Base-by-base conservation (phyloP, 2,888 invertebrate genomes). In the Stramonita haemastoma region DNA sequence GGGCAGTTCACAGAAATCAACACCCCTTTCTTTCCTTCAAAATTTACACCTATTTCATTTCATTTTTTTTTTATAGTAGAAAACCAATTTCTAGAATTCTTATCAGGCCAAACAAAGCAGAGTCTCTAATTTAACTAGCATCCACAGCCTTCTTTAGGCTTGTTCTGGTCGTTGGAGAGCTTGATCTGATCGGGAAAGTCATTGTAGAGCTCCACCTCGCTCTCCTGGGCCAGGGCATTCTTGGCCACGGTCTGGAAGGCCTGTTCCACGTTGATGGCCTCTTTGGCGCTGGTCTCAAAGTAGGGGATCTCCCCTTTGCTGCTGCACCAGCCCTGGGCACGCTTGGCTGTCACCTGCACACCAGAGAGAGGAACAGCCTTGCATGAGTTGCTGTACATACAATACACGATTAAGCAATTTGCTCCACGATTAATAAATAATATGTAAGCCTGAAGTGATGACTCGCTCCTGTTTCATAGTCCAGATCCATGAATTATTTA, bases 231-330 rank as follows among this genome's bases (percentile, higher is more conserved):
- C 94, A 99, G 97, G 87, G 99, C 99, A 96, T 99, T 99, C 96
- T 99, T 98, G 90, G 99, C 99, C 96, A 99, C 99, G 92, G 99
- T 99, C 96, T 99, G 98, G 97, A 99, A 99, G 93, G 99, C 99
- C 96, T 99, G 98, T 96, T 99, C 99, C 90, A 99, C 99, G 96
- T 99, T 99, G 93, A 99, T 97, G 91, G 99, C 99, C 96, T 99
- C 99, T 97, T 99, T 99, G 94, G 99, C 99, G 96, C 99, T 99
- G 88, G 99, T 99, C 97, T 99, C 99, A 96, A 99, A 99, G 96
- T 99, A 99, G 85, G 99, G 99, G 96, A 99, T 99, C 96, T 98
- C 98, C 96, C 99, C 99, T 97, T 99, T 99, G 94, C 98, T 98
- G 96, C 99, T 98, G 97, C 99, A 99, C 99, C 99, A 99, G 95